phyloP scores from a whole-genome alignment of 2,797 vertebrate genomes.

The Garrulus glandarius region DNA sequence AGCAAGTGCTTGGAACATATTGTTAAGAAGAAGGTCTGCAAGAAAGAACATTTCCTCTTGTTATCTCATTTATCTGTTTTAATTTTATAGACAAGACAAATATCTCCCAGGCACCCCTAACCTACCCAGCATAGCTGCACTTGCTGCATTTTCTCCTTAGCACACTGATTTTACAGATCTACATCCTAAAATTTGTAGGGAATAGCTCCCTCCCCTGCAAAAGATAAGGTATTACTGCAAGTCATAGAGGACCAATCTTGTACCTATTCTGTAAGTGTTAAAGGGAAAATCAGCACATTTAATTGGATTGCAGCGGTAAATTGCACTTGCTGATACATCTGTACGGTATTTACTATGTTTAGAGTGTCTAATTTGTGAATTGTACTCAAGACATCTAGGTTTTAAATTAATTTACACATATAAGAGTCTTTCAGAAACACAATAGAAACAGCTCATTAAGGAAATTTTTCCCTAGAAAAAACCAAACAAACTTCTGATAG shows the following conservation, averaged over 20 bases:
- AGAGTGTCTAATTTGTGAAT: neutral
- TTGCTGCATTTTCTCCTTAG: neutral
- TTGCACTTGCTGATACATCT: neutral
- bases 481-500: neutral
- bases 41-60: neutral
- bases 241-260: neutral
- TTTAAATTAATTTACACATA: slow-evolving; percentile 14
- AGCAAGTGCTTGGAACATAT: neutral
- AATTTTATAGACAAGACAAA: neutral
- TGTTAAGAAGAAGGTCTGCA: neutral
- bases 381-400: neutral
- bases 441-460: neutral
- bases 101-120: neutral
- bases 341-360: neutral
- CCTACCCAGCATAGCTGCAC: neutral
- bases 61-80: neutral
- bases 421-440: neutral
- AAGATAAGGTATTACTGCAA: neutral
- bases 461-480: slow-evolving; percentile 9
- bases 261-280: neutral
- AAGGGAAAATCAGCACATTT: neutral
- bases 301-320: neutral
- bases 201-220: slow-evolving; percentile 64
- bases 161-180: neutral
- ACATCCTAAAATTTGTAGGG: neutral